phyloP scores from a whole-genome alignment of 53 echinoderm and acorn worm species.

The Mesocentrotus franciscanus region DNA sequence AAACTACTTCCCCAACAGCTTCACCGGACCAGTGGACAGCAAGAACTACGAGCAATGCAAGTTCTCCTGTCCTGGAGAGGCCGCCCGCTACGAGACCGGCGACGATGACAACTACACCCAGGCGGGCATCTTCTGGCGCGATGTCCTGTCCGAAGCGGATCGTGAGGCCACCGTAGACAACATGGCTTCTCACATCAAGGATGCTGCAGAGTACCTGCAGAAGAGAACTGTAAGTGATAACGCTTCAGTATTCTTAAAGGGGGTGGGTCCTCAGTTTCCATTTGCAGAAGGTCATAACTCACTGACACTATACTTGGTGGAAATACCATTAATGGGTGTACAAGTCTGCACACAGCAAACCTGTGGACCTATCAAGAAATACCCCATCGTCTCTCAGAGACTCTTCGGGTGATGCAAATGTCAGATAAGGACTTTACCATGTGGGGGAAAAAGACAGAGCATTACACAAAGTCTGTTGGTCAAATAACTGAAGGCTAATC shows the following conservation, averaged over 20 bases:
- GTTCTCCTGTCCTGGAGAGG: slow-evolving; percentile 66
- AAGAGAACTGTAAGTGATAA: slow-evolving; percentile 81
- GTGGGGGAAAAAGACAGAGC: too few species aligned
- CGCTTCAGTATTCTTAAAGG: not conserved
- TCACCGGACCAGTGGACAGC: slow-evolving; percentile 82
- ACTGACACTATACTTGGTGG: too few species aligned
- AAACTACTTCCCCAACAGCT: slow-evolving; percentile 99
- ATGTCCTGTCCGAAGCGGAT: slow-evolving; percentile 80
- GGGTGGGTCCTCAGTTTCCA: too few species aligned
- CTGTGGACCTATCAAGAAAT: too few species aligned
- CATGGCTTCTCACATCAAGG: slow-evolving; percentile 91
- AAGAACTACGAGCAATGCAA: slow-evolving; percentile 65
- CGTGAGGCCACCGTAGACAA: slow-evolving; percentile 80
- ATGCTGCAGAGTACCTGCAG: slow-evolving; percentile 88
- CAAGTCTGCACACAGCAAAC: too few species aligned
- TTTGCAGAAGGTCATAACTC: too few species aligned
- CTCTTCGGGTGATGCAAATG: too few species aligned
- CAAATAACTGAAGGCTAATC: too few species aligned
- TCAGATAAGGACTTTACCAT: too few species aligned
- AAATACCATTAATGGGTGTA: too few species aligned
- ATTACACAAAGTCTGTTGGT: too few species aligned
- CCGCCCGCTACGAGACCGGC: slow-evolving; percentile 85
- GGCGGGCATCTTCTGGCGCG: slow-evolving; percentile 82
- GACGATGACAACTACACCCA: slow-evolving; percentile 96
- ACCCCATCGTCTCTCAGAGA: too few species aligned